A percentile compares a stretch with the other conserved stretches of the same genome.
These are phyloP conservation scores for Atlantisia rogersi DNA, from an alignment of 2,113 vertebrate species.

Conservation along the genomic window DNA sequence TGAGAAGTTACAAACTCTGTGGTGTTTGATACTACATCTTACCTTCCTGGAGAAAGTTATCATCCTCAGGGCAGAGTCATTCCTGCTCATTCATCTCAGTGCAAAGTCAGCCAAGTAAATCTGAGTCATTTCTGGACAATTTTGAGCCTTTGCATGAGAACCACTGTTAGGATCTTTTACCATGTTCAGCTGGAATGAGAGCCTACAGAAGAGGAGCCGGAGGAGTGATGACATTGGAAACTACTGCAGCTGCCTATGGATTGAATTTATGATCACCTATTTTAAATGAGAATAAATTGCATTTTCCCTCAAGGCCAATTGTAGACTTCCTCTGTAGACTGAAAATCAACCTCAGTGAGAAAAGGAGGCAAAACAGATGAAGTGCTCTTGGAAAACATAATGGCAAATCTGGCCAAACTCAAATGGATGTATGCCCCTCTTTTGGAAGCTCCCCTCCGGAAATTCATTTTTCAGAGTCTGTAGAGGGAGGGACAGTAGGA, in stretches of 20 bases:
- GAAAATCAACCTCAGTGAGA: neutral
- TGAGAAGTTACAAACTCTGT: neutral
- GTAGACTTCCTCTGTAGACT: neutral
- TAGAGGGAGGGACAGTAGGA: neutral
- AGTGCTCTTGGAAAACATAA: neutral
- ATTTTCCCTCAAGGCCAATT: neutral
- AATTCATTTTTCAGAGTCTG: neutral
- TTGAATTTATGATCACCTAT: neutral
- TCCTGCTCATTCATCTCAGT: neutral
- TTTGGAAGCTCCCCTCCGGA: neutral
- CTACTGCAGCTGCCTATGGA: neutral
- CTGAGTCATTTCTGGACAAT: neutral
- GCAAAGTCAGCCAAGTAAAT: neutral
- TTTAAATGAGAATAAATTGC: neutral
- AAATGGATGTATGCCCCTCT: neutral
- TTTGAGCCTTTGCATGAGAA: neutral
- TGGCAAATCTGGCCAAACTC: neutral
- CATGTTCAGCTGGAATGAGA: neutral
- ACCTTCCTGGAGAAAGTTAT: neutral
- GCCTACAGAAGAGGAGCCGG: neutral
- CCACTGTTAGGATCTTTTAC: neutral
- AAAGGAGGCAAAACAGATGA: neutral
- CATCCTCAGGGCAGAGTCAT: neutral
- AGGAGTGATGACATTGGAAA: neutral
- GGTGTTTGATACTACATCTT: neutral